Evolutionary conservation across 2,888 invertebrate genomes (phyloP).

Genomic region (Lingula anatina): DNA sequence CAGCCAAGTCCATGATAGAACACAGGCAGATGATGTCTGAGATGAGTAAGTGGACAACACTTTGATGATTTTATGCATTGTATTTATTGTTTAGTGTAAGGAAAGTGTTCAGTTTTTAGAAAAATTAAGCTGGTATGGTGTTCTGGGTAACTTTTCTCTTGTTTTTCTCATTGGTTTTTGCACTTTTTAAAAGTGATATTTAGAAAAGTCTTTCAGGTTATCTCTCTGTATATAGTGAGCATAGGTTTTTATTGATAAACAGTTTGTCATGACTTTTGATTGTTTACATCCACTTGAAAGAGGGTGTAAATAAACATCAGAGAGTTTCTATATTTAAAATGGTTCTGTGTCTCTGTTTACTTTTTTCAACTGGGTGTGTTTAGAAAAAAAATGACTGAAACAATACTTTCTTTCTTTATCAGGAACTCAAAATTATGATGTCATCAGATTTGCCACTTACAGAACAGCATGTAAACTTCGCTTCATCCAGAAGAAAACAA

Average conservation of each 20-base stretch:
- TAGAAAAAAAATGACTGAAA: neutral
- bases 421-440: slow-evolving; percentile 66
- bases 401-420: slow-evolving; percentile 12
- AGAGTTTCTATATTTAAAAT: neutral
- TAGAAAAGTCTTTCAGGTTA: no score
- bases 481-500: slow-evolving; percentile 96
- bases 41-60: slow-evolving; percentile 1
- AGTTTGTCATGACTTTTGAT: no score
- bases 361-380: neutral
- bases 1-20: neutral
- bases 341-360: neutral
- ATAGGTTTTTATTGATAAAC: no score
- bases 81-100: no score
- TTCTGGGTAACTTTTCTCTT: neutral
- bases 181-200: no score
- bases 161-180: neutral
- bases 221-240: no score
- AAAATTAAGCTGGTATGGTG: no score
- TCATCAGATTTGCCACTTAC: slow-evolving; percentile 95
- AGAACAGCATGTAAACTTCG: slow-evolving; percentile 94
- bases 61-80: no score
- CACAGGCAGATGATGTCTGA: slow-evolving; percentile 2
- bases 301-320: no score
- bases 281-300: no score
- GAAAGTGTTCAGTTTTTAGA: neutral